Evolutionary conservation across 2,113 vertebrate species (phyloP).

Genomic region (Leucosticte australis): DNA sequence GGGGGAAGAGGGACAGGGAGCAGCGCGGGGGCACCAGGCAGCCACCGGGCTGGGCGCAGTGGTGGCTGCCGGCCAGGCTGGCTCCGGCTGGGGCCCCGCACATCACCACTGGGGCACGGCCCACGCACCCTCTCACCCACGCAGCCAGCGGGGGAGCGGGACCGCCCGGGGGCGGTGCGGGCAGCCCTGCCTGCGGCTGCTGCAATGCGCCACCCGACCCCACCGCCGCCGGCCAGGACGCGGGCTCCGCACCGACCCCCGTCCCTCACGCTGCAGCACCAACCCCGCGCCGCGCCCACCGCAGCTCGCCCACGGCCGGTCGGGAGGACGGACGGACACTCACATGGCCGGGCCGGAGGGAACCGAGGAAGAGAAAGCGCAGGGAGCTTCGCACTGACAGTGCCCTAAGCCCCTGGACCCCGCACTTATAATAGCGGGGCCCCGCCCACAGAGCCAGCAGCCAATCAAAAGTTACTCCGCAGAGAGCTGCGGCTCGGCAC

Average conservation of each 20-base stretch:
- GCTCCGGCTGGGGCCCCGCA: not conserved
- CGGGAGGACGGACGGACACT: not conserved
- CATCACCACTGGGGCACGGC: not conserved
- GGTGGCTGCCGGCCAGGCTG: not conserved
- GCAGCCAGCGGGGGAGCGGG: not conserved
- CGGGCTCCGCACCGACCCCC: not conserved
- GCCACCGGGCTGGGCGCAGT: not conserved
- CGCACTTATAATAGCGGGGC: accelerated
- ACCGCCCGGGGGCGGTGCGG: not conserved
- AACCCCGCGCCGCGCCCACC: not conserved
- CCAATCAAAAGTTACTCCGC: not conserved
- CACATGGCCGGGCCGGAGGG: not conserved
- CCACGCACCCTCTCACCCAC: not conserved
- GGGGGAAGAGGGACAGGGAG: too few relatives aligned
- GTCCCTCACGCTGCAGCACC: not conserved
- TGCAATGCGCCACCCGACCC: conserved; percentile 20
- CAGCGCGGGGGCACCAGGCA: not conserved
- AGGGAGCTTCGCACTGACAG: accelerated
- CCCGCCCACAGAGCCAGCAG: not conserved
- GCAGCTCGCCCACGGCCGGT: accelerated
- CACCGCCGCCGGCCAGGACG: not conserved
- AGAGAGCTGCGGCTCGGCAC: not conserved
- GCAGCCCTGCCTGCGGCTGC: not conserved
- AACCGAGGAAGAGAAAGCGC: accelerated
- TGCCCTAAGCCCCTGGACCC: accelerated